A percentile compares a stretch with the other conserved stretches of the same genome.
Evolutionary conservation across 2,113 vertebrate genomes (phyloP).

Genomic region (Synodontis membranacea): DNA sequence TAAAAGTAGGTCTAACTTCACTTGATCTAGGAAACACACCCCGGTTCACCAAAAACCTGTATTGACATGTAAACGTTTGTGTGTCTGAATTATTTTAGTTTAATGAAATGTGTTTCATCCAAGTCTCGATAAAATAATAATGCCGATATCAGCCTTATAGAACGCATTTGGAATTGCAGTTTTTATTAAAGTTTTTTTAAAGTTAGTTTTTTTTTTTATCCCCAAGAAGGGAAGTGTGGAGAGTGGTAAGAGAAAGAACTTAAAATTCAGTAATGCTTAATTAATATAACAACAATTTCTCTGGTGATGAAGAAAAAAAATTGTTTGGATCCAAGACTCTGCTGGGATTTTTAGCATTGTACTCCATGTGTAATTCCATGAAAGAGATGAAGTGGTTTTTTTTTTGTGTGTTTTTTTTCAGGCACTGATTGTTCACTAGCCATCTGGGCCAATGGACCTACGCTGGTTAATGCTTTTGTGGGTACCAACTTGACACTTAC

Average conservation of each 20-base stretch:
- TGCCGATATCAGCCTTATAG: neutral
- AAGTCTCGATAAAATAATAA: neutral
- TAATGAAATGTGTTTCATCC: no score
- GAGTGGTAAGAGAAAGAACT: neutral
- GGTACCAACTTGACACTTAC: slow-evolving; percentile 64
- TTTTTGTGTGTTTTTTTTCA: slow-evolving; percentile 45
- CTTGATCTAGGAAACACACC: slow-evolving; percentile 24
- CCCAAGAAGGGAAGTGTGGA: neutral
- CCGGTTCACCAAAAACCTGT: neutral
- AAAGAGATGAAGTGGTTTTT: neutral
- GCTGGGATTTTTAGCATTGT: neutral
- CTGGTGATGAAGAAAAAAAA: neutral
- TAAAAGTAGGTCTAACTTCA: slow-evolving; percentile 31
- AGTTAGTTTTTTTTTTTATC: neutral
- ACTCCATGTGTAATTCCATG: neutral
- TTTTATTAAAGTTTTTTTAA: neutral
- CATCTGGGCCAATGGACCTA: slow-evolving; percentile 45
- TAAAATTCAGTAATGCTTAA: neutral
- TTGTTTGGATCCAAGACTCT: neutral
- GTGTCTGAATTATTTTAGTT: neutral
- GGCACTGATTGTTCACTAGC: slow-evolving; percentile 53
- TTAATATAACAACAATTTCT: neutral
- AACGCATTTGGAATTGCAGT: neutral
- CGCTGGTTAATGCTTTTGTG: slow-evolving; percentile 35
- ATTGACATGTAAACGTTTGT: neutral